Evolutionary conservation across 2,113 vertebrate species (phyloP), one percentile per base, ranked within the genome.

Genomic region (Gymnocephalus cernua): DNA sequence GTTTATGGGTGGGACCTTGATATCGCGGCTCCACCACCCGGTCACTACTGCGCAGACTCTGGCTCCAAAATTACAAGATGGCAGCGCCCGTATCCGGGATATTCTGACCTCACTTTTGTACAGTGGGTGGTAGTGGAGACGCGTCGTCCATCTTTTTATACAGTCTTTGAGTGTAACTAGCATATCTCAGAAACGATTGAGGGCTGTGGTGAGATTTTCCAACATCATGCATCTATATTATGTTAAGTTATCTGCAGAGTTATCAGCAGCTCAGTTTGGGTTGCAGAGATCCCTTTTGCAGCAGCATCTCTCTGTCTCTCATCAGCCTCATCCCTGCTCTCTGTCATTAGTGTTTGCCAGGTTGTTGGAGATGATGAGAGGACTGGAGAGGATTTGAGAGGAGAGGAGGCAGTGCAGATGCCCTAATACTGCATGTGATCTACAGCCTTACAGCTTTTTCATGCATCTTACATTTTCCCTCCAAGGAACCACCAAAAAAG

Each of bases 391-490:
- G 84, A 82, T 88, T 82, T 71, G 79, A 77, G 67, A 83, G 77
- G 80, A 83, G 59, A 74, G 57, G 67, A 79, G 77, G 80, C 72
- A 48, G 73, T 11, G 81, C 73, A 53, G 45, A 83, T 80, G 85
- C 86, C 86, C 90, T 89, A 90, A 85, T 65, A 47, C 84, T 79
- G 72, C 29, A 88, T 83, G 76, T 77, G 88, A 86, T 84, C 75
- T 62, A 59, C 80, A 50, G 58, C 85, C 85, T 89, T 64, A 10
- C 82, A 80, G 68, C 68, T 61, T 82, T 90, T 86, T 89, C 69
- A 90, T 87, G 89, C 84, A 57, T 79, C 83, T 87, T 82, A 82
- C 89, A 86, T 83, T 88, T 77, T 84, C 76, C 85, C 86, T 88
- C 86, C 63, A 16, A 89, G 85, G 90, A 92, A 66, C 48, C 47